phyloP scores from a whole-genome alignment of 2,113 vertebrate genomes.

The Vicugna pacos region DNA sequence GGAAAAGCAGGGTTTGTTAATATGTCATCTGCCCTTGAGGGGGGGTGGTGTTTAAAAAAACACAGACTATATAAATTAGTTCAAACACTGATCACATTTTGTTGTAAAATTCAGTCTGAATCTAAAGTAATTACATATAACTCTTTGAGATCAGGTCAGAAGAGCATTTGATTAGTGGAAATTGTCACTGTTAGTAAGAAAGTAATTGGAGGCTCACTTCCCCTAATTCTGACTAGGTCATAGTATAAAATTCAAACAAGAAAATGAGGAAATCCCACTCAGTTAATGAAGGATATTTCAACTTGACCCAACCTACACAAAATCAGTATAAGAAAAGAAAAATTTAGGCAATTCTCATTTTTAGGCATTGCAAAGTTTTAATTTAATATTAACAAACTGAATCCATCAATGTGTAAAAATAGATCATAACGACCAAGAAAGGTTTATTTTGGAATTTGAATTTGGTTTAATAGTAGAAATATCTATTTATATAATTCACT shows the following conservation, averaged over 20 bases:
- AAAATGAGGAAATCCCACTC: not conserved
- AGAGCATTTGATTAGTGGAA: not conserved
- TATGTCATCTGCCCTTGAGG: not conserved
- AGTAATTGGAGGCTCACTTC: not conserved
- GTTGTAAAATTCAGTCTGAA: not conserved
- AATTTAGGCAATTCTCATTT: not conserved
- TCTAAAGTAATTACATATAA: not conserved
- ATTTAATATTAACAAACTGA: not conserved
- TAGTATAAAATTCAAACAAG: not conserved
- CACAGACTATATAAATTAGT: not conserved
- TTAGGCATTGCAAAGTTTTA: not conserved
- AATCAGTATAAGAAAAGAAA: not conserved
- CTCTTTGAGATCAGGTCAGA: not conserved
- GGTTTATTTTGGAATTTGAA: not conserved
- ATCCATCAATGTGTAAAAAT: not conserved
- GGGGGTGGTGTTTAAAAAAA: not conserved
- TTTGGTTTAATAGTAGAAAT: not conserved
- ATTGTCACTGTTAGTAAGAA: not conserved
- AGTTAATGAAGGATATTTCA: not conserved
- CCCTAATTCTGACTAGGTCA: not conserved
- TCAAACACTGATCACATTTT: not conserved
- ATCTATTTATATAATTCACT: not conserved
- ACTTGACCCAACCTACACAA: not conserved
- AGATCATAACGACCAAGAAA: not conserved
- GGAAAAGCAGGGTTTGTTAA: not conserved